Evolutionary conservation across 2,113 vertebrate species (phyloP).

Genomic region (Myotis brandtii): DNA sequence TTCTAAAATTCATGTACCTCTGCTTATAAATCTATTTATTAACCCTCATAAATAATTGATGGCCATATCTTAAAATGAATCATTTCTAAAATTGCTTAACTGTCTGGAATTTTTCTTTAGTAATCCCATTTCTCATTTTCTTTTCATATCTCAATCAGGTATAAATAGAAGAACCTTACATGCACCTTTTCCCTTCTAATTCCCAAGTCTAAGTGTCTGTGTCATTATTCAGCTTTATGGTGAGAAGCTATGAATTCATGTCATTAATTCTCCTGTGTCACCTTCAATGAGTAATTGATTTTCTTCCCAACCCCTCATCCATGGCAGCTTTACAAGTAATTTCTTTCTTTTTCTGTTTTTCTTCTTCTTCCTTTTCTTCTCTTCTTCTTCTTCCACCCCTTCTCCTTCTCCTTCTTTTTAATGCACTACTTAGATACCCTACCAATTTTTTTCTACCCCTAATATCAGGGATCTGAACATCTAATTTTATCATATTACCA

Average conservation of each 20-base stretch:
- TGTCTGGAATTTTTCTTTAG: slow-evolving; percentile 67
- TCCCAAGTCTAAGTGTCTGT: slow-evolving; percentile 16
- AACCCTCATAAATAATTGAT: slow-evolving; percentile 74
- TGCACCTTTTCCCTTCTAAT: slow-evolving; percentile 30
- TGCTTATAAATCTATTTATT: slow-evolving; percentile 79
- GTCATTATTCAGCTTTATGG: slow-evolving; percentile 52
- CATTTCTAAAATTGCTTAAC: slow-evolving; percentile 67
- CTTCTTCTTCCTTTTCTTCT: rapidly evolving
- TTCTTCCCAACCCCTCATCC: background rate
- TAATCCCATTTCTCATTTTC: slow-evolving; percentile 39
- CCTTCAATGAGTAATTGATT: slow-evolving; percentile 60
- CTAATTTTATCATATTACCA: background rate
- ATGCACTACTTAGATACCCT: background rate
- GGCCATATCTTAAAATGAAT: slow-evolving; percentile 68
- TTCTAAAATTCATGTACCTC: slow-evolving; percentile 63
- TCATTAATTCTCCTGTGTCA: slow-evolving; percentile 36
- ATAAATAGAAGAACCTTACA: slow-evolving; percentile 34
- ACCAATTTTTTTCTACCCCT: background rate
- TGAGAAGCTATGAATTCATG: slow-evolving; percentile 35
- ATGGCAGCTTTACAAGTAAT: background rate
- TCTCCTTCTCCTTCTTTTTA: background rate
- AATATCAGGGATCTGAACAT: background rate
- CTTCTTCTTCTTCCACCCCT: background rate
- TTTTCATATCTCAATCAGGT: slow-evolving; percentile 67
- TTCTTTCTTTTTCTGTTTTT: background rate